These are phyloP conservation scores for Cepaea nemoralis DNA, from an alignment of 1,140 invertebrate species.

Conservation along the genomic window DNA sequence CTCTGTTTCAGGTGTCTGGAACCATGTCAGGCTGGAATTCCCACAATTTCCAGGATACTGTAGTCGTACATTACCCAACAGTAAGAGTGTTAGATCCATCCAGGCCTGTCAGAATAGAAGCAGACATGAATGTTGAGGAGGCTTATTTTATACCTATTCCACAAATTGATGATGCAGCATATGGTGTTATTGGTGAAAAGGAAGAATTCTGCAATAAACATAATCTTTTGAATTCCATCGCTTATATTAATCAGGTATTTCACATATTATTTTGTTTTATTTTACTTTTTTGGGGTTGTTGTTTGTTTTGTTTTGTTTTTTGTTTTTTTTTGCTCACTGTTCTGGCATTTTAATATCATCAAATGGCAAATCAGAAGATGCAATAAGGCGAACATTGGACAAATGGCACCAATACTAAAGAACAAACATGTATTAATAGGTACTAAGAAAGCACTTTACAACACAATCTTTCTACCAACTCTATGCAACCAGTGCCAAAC, in stretches of 20 bases:
- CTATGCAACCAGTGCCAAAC: no score
- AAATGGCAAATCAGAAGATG: no score
- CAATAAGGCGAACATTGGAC: no score
- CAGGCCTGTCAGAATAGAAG: not conserved
- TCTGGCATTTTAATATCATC: no score
- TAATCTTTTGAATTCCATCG: constrained; percentile 52
- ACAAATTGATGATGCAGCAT: not conserved
- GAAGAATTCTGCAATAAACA: constrained; percentile 52
- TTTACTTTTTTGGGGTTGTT: no score
- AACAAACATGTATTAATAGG: no score
- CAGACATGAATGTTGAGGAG: not conserved
- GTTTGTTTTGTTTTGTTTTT: no score
- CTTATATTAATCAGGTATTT: constrained; percentile 58
- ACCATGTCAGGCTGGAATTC: not conserved
- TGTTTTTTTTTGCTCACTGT: no score
- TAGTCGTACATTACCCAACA: not conserved
- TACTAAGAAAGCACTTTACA: no score
- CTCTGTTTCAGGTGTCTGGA: not conserved
- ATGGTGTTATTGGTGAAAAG: not conserved
- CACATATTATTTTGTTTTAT: no score
- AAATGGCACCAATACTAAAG: no score
- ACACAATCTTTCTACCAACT: no score
- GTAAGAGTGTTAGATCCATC: not conserved
- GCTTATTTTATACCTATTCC: not conserved
- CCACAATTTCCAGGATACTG: not conserved